Evolutionary conservation across 1,140 invertebrate species (phyloP).

Genomic region (Drosophila subobscura): DNA sequence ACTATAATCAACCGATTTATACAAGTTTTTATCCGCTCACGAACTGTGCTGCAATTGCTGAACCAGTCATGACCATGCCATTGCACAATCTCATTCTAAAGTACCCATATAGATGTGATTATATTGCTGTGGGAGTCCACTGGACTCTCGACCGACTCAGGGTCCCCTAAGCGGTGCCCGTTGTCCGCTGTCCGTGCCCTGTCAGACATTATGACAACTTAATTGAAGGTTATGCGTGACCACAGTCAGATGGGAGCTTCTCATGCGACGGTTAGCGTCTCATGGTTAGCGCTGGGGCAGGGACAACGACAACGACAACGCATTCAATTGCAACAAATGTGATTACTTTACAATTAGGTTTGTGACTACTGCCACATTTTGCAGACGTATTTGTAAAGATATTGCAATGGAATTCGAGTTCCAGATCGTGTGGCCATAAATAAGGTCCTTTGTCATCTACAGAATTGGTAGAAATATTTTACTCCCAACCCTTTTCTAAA

Average conservation of each 20-base stretch:
- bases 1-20: slow-evolving; percentile 30
- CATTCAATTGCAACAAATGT: slow-evolving; percentile 48
- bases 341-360: slow-evolving; percentile 34
- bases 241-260: slow-evolving; percentile 9
- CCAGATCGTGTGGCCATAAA: too few relatives aligned
- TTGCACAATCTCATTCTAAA: slow-evolving; percentile 41
- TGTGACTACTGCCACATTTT: slow-evolving; percentile 21
- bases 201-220: slow-evolving; percentile 56
- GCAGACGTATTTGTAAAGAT: neutral
- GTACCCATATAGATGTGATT: slow-evolving; percentile 45
- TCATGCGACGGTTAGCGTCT: neutral
- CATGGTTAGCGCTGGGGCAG: too few relatives aligned
- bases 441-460: too few relatives aligned
- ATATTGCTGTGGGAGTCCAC: slow-evolving; percentile 19
- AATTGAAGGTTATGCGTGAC: slow-evolving; percentile 64
- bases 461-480: too few relatives aligned
- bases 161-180: too few relatives aligned
- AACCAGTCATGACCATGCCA: slow-evolving; percentile 15
- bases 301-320: slow-evolving; percentile 24
- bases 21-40: slow-evolving; percentile 13
- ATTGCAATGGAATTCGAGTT: too few relatives aligned
- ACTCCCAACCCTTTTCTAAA: neutral
- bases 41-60: slow-evolving; percentile 1
- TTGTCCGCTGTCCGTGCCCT: slow-evolving; percentile 9
- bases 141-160: neutral